Evolutionary conservation across 64 coral and sea anemone species (phyloP).

Genomic region (Hydrozoanthus tunicans): DNA sequence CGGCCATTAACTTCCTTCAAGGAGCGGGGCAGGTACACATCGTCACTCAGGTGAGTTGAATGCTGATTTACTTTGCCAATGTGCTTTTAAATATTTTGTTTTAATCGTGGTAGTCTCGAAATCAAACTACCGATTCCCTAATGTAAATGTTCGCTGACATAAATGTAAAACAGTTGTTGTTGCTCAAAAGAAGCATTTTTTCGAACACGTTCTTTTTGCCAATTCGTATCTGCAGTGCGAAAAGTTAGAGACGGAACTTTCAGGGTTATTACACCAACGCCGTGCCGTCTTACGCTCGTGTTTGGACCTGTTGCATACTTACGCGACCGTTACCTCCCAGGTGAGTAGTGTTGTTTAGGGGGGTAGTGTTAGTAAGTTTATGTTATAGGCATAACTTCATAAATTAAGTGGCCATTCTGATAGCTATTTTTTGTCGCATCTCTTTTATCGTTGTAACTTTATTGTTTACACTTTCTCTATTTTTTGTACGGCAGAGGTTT

Average conservation of each 20-base stretch:
- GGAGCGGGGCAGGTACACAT: slow-evolving; percentile 92
- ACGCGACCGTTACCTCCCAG: slow-evolving; percentile 75
- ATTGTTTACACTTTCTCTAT: too few relatives aligned
- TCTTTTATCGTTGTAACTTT: too few relatives aligned
- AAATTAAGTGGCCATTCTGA: too few relatives aligned
- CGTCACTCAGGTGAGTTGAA: slow-evolving; percentile 79
- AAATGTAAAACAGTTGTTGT: neutral
- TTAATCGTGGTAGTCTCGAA: neutral
- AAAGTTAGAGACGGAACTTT: slow-evolving; percentile 93
- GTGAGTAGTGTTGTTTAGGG: neutral
- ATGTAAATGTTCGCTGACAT: too few relatives aligned
- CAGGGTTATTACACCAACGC: slow-evolving; percentile 82
- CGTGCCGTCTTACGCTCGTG: slow-evolving; percentile 71
- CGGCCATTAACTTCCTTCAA: slow-evolving; percentile 92
- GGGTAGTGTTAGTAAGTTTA: too few relatives aligned
- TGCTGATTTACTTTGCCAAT: neutral
- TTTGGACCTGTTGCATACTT: slow-evolving; percentile 84
- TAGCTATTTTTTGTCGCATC: too few relatives aligned
- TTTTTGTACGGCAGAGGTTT: too few relatives aligned
- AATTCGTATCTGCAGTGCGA: slow-evolving; percentile 73
- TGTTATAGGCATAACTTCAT: too few relatives aligned
- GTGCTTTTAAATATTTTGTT: neutral
- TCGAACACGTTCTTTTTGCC: neutral
- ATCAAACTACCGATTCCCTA: too few relatives aligned
- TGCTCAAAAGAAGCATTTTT: too few relatives aligned